phyloP scores from a whole-genome alignment of 2,797 vertebrate genomes.

The Rhinatrema bivittatum region DNA sequence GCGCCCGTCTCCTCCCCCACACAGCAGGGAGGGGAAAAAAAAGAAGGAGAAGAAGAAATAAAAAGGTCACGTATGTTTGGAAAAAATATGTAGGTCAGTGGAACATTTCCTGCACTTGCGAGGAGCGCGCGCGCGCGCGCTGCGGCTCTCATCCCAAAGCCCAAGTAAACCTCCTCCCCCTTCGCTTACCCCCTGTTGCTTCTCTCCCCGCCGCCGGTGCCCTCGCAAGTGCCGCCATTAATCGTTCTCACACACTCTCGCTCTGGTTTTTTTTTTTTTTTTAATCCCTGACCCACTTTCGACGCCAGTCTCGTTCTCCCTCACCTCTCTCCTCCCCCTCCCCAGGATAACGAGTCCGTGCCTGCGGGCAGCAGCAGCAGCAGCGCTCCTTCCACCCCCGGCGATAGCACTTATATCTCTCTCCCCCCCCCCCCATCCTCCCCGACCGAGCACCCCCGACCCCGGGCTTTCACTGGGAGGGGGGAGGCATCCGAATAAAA shows the following conservation, averaged over 20 bases:
- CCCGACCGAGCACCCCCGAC: too few relatives aligned
- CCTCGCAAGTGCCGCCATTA: neutral
- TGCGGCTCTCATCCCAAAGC: conserved; percentile 1
- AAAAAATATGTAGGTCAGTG: conserved; percentile 76
- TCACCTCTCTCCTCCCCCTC: neutral
- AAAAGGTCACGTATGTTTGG: conserved; percentile 71
- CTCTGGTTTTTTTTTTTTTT: neutral
- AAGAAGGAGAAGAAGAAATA: too few relatives aligned
- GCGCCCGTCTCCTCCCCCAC: conserved; percentile 63
- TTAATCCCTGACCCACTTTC: conserved; percentile 36
- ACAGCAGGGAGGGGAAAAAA: conserved; percentile 21
- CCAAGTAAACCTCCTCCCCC: neutral
- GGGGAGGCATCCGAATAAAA: neutral
- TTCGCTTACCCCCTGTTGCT: neutral
- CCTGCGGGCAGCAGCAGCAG: too few relatives aligned
- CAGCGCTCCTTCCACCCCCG: too few relatives aligned
- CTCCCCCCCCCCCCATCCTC: too few relatives aligned
- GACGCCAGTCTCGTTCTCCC: neutral
- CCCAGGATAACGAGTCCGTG: too few relatives aligned
- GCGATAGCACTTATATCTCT: too few relatives aligned
- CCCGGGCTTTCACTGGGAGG: too few relatives aligned
- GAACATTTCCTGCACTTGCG: conserved; percentile 65
- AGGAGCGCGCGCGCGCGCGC: conserved; percentile 32
- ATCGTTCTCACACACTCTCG: too few relatives aligned
- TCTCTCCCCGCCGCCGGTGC: too few relatives aligned